Percentiles rank a stretch among this genome's conserved stretches.
Evolutionary conservation across 2,113 vertebrate species (phyloP).

Genomic region (Alethe diademata): DNA sequence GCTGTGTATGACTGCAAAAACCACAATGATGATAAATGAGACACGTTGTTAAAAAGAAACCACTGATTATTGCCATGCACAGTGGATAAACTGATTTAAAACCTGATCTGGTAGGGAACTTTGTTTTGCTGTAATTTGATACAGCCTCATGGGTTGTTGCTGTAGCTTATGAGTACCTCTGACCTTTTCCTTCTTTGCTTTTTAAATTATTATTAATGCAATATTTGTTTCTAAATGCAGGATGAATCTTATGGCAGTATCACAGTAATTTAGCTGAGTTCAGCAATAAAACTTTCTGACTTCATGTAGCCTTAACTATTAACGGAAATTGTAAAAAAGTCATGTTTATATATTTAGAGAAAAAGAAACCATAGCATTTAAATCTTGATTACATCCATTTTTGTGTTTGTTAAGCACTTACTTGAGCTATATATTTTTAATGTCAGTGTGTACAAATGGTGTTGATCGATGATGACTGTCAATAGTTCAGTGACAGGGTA

Average conservation of each 20-base stretch:
- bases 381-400: neutral
- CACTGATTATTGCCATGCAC: neutral
- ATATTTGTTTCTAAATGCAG: neutral
- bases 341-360: neutral
- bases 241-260: neutral
- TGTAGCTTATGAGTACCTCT: neutral
- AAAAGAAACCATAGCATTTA: neutral
- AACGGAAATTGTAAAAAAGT: neutral
- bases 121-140: neutral
- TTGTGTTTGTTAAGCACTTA: neutral
- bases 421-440: neutral
- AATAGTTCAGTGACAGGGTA: neutral
- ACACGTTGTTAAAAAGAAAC: neutral
- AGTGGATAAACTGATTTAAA: constrained; percentile 12
- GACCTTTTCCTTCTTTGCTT: neutral
- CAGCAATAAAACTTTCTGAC: neutral
- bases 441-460: neutral
- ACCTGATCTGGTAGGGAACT: neutral
- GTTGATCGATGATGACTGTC: neutral
- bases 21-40: constrained; percentile 6
- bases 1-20: neutral
- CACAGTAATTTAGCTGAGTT: neutral
- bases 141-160: neutral
- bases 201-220: neutral
- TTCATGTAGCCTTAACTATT: neutral